Base-by-base conservation (phyloP, 2,113 vertebrate genomes). In the Gymnarchus niloticus region DNA sequence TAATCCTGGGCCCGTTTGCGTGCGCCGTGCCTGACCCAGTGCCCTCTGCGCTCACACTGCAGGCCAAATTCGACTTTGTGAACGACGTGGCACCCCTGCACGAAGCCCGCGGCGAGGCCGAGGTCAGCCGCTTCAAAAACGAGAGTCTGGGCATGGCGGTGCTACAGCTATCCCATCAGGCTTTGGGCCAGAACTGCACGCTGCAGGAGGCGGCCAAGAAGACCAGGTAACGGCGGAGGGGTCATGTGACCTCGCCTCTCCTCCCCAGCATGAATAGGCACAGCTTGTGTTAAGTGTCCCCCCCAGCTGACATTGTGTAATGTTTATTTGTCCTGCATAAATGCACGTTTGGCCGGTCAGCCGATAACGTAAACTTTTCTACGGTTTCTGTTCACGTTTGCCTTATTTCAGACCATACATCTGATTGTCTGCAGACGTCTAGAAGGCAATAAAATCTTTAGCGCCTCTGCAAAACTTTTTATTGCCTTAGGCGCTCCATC, bases 141-240 rank as follows among this genome's bases (percentile, higher is more conserved):
- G 98, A 99, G 83, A 97, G 97, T 56, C 56, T 99, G 88, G 98
- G 98, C 4, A 97, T 99, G 97, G 97, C 98, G 0, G 96, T 98
- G 23, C 95, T 99, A 0, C 96, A 99, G 56, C 95, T 99, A 0
- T 96, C 94, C 0, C 95, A 98, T 86, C 90, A 95, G 0, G 94
- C 97, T 10, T 81, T 98, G 25, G 84, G 83, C 4, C 94, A 87
- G 0, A 91, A 91, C 0, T 10, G 93, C 3, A 94, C 94, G 23
- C 91, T 98, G 44, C 92, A 96, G 87, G 96, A 96, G 0, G 96
- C 96, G 89, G 95, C 96, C 9, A 91, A 93, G 59, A 95, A 95
- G 83, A 89, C 91, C 91, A 96, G 96, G 98, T 98, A 87, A 83
- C 10, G 1, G 41, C n/a, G n/a, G n/a, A n/a, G n/a, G n/a, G n/a